Conservation (phyloP, 2,797 vertebrate genomes). For the Crenuchus spilurus region DNA sequence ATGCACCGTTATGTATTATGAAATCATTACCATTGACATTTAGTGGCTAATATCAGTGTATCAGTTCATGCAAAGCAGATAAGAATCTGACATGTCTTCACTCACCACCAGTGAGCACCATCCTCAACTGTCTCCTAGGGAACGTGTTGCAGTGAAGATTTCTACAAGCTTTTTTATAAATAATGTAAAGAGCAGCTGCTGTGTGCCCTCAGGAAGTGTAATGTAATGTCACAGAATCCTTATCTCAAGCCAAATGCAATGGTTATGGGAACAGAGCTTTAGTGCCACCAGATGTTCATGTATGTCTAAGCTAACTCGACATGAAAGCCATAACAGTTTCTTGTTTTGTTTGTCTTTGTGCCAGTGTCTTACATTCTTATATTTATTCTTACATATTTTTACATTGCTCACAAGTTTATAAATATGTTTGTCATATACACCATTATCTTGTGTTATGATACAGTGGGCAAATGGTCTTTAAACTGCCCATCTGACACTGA, state of each 20-base stretch:
- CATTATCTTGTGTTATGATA: constrained; percentile 20
- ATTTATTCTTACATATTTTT: constrained; percentile 42
- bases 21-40: background rate
- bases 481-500: constrained; percentile 64
- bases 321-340: constrained; percentile 53
- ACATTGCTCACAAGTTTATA: constrained; percentile 3
- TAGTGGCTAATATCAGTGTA: background rate
- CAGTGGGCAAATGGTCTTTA: constrained; percentile 10
- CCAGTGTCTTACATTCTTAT: constrained; percentile 43
- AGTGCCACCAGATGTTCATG: constrained; percentile 37
- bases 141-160: background rate
- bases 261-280: constrained; percentile 6
- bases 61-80: background rate
- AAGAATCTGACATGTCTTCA: background rate
- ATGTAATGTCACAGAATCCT: constrained; percentile 27
- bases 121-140: background rate
- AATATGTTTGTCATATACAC: constrained; percentile 19
- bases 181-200: constrained; percentile 29
- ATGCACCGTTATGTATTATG: constrained; percentile 13
- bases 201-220: constrained; percentile 48
- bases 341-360: constrained; percentile 51
- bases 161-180: constrained; percentile 3
- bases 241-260: constrained; percentile 15
- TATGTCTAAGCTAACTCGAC: constrained; percentile 44
- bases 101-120: background rate